These are phyloP conservation scores for Scaptomyza montana DNA, from an alignment of 1,140 invertebrate genomes.

Conservation along the genomic window DNA sequence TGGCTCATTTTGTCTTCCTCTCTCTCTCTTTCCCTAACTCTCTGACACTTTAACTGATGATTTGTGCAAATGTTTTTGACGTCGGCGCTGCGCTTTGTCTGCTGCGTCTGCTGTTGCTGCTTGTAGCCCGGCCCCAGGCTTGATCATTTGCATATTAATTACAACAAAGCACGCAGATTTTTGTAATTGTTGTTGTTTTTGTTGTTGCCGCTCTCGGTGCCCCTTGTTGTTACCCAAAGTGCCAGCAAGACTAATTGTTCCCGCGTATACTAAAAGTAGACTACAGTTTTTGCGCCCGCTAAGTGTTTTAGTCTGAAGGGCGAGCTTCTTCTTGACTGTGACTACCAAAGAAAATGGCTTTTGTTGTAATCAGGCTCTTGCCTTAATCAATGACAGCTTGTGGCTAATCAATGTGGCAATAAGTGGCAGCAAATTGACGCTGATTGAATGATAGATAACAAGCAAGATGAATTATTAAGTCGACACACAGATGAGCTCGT, in stretches of 20 bases:
- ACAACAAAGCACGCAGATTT: conserved; percentile 54
- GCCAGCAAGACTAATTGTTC: conserved; percentile 57
- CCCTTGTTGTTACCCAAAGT: conserved; percentile 29
- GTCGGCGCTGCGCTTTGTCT: conserved; percentile 52
- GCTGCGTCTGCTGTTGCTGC: background rate
- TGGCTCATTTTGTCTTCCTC: background rate
- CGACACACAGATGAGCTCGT: background rate
- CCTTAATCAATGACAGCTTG: conserved; percentile 42
- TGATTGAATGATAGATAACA: conserved; percentile 36
- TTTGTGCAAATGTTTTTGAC: conserved; percentile 73
- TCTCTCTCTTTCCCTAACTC: conserved; percentile 10
- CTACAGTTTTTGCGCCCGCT: conserved; percentile 27
- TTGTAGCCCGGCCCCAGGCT: conserved; percentile 8
- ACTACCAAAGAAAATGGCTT: conserved; percentile 10
- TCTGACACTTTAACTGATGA: conserved; percentile 60
- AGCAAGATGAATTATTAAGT: conserved; percentile 28
- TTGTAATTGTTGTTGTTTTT: background rate
- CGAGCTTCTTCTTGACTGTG: conserved; percentile 3
- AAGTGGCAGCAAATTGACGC: conserved; percentile 43
- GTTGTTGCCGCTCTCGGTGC: conserved; percentile 4
- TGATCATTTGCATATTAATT: conserved; percentile 74
- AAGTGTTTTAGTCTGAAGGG: conserved; percentile 4
- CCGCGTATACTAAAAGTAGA: conserved; percentile 48
- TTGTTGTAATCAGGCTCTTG: conserved; percentile 25
- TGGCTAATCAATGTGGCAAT: conserved; percentile 48